Conservation (phyloP, 2,113 vertebrate genomes). For the Gambusia affinis region DNA sequence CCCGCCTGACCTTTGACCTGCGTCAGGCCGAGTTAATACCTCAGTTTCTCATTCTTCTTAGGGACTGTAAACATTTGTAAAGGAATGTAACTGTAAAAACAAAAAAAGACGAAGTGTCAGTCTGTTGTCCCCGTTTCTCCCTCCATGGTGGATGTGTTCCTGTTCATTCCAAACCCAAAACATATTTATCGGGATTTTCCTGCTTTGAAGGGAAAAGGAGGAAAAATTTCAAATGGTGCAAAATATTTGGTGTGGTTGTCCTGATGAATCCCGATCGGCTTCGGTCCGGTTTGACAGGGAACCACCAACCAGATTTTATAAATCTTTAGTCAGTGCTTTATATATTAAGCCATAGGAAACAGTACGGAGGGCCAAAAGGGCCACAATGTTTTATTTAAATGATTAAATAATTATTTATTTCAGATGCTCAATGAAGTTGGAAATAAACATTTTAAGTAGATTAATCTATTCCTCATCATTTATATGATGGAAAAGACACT, state of each 20-base stretch:
- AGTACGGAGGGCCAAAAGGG: background rate
- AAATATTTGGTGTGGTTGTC: constrained; percentile 70
- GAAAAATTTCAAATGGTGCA: constrained; percentile 76
- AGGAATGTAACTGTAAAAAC: constrained; percentile 77
- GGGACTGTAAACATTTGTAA: constrained; percentile 82
- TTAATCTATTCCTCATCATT: background rate
- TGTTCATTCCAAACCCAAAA: constrained; percentile 74
- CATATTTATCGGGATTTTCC: constrained; percentile 75
- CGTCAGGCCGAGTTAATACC: constrained; percentile 72
- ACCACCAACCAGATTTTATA: constrained; percentile 56
- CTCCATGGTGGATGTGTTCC: constrained; percentile 72
- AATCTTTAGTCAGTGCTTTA: constrained; percentile 73
- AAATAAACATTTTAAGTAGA: background rate
- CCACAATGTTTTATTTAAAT: background rate
- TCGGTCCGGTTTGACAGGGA: constrained; percentile 49
- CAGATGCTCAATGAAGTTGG: background rate
- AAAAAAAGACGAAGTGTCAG: constrained; percentile 58
- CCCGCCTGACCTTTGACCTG: constrained; percentile 69
- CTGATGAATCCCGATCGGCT: constrained; percentile 57
- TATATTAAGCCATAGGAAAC: constrained; percentile 76
- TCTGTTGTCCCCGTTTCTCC: constrained; percentile 64
- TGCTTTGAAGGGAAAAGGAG: constrained; percentile 40
- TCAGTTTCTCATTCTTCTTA: constrained; percentile 78
- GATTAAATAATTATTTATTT: background rate
- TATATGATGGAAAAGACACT: background rate